Conservation (phyloP, 2,113 vertebrate species). For the Peromyscus leucopus region DNA sequence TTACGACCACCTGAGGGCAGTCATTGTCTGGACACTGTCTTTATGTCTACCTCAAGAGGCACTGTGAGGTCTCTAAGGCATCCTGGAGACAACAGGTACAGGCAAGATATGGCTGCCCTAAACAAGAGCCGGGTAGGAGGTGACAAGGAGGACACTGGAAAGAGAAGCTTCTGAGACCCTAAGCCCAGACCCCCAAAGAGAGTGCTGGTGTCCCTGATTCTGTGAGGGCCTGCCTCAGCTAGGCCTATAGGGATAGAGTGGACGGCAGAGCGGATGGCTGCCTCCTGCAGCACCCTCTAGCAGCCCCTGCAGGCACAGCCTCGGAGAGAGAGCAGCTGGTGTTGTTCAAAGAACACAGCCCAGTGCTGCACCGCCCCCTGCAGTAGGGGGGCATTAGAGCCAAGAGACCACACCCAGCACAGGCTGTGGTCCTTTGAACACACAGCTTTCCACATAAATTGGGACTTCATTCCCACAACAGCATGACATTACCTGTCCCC, state of each 20-base stretch:
- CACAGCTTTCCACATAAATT: neutral
- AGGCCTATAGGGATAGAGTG: neutral
- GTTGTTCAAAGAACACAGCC: neutral
- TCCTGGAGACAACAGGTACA: too few relatives aligned
- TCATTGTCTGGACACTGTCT: too few relatives aligned
- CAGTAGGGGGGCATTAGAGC: neutral
- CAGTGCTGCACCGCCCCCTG: neutral
- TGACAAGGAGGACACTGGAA: neutral
- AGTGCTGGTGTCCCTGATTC: neutral
- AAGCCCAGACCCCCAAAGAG: neutral
- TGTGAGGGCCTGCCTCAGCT: neutral
- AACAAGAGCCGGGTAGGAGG: neutral
- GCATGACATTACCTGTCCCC: neutral
- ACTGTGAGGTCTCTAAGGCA: accelerated
- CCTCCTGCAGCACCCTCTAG: neutral
- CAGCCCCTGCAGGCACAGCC: neutral
- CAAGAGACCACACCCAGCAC: neutral
- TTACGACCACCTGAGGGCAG: neutral
- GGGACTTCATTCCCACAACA: too few relatives aligned
- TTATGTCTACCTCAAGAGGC: neutral
- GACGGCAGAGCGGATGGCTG: neutral
- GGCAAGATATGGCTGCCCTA: neutral
- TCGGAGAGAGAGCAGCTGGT: neutral
- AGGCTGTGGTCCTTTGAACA: accelerated
- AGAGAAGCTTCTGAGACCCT: too few relatives aligned